Evolutionary conservation across 2,888 invertebrate genomes (phyloP), one percentile per base, ranked within the genome.

Genomic region (Vandiemenella viatica): DNA sequence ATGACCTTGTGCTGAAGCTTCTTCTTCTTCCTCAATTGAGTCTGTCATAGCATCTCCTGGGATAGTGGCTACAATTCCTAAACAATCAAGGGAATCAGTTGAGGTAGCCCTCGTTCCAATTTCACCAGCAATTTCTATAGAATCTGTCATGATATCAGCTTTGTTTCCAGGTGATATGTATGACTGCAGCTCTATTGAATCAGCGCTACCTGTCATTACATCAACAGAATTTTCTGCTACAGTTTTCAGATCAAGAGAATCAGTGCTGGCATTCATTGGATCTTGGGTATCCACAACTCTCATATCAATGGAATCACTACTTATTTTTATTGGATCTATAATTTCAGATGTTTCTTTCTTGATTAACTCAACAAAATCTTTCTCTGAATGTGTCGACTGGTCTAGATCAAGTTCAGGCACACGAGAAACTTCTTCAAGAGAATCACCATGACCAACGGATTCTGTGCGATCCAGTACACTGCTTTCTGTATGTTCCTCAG

Each of bases 181-280:
- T 4, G 60, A 56, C 56, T 70, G 67, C 43, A 67, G 66, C 58
- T 73, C 73, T 15, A 73, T 70, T 2, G 73, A 73, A 59, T 63
- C 63, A n/a, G 63, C 59, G 55, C 64, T 64, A 5, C 55, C 53
- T n/a, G 60, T 58, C 53, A 59, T 60, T 32, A 57, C 56, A 58
- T 72, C 67, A 56, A 58, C 67, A 44, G 66, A 37, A 47, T 50
- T 15, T 53, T 59, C 48, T 58, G 57, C 54, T 55, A 58, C 45
- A 44, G 72, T 73, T 58, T 75, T 75, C 53, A 75, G 69, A 55
- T 82, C 82, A 49, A 82, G 64, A 47, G 82, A 82, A 59, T 83
- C 82, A 1, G 76, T 74, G 58, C 80, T 82, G 40, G 75, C 74
- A 54, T 75, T 74, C 43, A 74, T 71, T 1, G 62, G 32, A n/a